phyloP scores from a whole-genome alignment of 2,797 vertebrate species.

The Alfaro cultratus region DNA sequence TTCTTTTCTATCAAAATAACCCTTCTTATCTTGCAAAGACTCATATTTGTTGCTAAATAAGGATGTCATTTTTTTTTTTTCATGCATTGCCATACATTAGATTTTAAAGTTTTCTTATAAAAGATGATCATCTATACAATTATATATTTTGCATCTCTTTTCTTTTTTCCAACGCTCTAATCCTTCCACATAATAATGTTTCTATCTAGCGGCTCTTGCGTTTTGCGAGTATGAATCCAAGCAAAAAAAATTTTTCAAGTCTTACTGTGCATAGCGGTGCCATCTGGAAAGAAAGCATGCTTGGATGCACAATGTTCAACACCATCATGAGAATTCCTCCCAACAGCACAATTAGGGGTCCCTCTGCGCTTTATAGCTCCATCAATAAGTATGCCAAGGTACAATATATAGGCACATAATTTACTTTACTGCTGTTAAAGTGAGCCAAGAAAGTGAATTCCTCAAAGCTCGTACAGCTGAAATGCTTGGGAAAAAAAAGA shows the following conservation, averaged over 20 bases:
- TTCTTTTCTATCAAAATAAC: too few species aligned
- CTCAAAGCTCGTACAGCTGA: background rate
- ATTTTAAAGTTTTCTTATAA: background rate
- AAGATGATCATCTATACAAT: background rate
- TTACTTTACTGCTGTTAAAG: background rate
- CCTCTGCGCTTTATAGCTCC: background rate
- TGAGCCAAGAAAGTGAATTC: background rate
- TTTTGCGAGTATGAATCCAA: background rate
- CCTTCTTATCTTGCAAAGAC: too few species aligned
- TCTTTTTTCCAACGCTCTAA: background rate
- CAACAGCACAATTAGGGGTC: background rate
- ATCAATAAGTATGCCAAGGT: background rate
- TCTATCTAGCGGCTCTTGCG: background rate
- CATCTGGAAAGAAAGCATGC: background rate
- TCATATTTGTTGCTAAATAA: too few species aligned
- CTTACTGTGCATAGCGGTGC: background rate
- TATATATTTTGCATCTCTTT: background rate
- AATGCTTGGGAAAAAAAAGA: background rate
- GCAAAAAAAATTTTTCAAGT: background rate
- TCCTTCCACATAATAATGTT: background rate
- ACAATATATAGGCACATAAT: background rate
- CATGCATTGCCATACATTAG: background rate
- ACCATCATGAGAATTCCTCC: slow-evolving; percentile 1
- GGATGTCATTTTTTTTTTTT: too few species aligned
- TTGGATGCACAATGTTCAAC: background rate